phyloP scores from a whole-genome alignment of 23 tunicate species.

The Clavelina lepadiformis region DNA sequence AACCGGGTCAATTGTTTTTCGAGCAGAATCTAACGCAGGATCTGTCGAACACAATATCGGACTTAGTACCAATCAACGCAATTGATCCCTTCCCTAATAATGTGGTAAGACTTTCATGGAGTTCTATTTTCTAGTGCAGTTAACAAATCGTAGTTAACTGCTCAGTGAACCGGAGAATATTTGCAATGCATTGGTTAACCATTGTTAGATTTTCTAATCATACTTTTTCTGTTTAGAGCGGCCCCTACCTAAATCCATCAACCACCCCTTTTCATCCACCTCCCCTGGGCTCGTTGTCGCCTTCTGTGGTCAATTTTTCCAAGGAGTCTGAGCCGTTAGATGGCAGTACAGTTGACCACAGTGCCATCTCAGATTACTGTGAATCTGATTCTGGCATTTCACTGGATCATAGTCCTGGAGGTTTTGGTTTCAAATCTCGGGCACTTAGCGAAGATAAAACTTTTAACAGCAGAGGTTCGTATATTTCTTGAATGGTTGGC shows the following conservation, averaged over 20 bases:
- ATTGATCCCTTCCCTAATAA: slow-evolving; percentile 18
- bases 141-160: too few relatives aligned
- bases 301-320: background rate
- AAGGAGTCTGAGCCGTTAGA: slow-evolving; percentile 3
- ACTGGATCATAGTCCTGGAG: slow-evolving; percentile 48
- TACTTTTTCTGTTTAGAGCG: too few relatives aligned
- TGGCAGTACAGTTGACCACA: background rate
- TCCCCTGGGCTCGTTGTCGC: slow-evolving; percentile 26
- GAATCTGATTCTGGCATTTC: slow-evolving; percentile 60
- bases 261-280: slow-evolving; percentile 53
- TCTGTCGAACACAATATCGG: background rate
- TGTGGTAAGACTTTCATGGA: slow-evolving; percentile 37
- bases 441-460: background rate
- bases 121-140: too few relatives aligned
- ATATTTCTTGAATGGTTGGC: too few relatives aligned
- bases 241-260: slow-evolving; percentile 47
- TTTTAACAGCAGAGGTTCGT: too few relatives aligned
- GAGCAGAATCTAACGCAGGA: slow-evolving; percentile 12
- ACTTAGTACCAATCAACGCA: background rate
- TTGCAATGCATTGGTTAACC: too few relatives aligned
- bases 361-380: slow-evolving; percentile 25
- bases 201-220: too few relatives aligned
- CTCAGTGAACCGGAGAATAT: too few relatives aligned
- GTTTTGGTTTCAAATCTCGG: slow-evolving; percentile 3
- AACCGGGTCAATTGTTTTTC: slow-evolving; percentile 49